Evolutionary conservation across 1,140 invertebrate species (phyloP), one percentile per base, ranked within the genome.

Genomic region (Harpegnathos saltator): DNA sequence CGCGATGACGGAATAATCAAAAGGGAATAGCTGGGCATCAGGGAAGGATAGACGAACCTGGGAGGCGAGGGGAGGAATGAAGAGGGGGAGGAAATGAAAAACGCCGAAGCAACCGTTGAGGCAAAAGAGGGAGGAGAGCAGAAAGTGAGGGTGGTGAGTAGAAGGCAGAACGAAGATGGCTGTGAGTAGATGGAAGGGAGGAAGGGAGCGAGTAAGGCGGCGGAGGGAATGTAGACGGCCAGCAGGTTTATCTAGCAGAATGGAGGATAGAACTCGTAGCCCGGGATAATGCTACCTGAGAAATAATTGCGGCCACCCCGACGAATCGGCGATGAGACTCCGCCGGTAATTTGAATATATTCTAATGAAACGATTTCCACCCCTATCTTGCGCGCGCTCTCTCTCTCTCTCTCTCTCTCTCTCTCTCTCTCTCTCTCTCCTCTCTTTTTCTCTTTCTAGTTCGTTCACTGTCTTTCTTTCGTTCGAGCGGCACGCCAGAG

Each of bases 321-420:
- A 82, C 82, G 83, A 87, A 89, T 85, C 85, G 85, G 66, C 85
- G 83, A 89, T 84, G 87, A 84, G 81, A 86, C 63, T 85, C 24
- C 52, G 44, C 11, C 68, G 66, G 87, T 88, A 89, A 89, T 89
- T 89, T 89, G 86, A 89, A 88, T 89, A 84, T 80, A 89, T 86
- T 86, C 78, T 86, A 88, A 82, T 84, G 77, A 77, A 86, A 88
- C 83, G 69, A 58, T 52, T 68, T 33, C 80, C 38, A 44, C 38
- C 9, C 38, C 38, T 44, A 44, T 44, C 38, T 44, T n/a, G n/a
- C n/a, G n/a, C n/a, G n/a, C n/a, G n/a, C 38, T 44, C 9, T 44
- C 7, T 44, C 38, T 44, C 38, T 44, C 38, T 4, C 38, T 59
- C 7, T 1, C 7, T 44, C 38, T 1, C 7, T 44, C 38, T 7